Percentiles rank a stretch among this genome's conserved stretches.
Conservation (phyloP, 1,140 invertebrate species). For the Melanaphis sacchari region DNA sequence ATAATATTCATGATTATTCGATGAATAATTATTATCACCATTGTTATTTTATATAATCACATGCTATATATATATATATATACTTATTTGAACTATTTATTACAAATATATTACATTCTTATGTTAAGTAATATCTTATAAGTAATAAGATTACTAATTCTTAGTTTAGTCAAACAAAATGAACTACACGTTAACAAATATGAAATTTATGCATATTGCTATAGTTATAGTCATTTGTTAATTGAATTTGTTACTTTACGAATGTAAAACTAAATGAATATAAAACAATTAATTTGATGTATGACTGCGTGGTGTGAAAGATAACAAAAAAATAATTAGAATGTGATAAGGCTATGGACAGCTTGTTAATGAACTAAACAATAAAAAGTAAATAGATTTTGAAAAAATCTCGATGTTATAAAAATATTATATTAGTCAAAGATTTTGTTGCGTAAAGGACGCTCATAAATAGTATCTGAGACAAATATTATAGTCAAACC, state of each 20-base stretch:
- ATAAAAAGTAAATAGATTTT: background rate
- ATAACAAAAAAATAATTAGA: background rate
- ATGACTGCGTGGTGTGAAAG: background rate
- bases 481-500: constrained; percentile 47
- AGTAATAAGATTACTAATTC: background rate
- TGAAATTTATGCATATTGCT: background rate
- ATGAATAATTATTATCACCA: background rate
- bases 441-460: constrained; percentile 46
- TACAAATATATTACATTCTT: background rate
- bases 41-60: background rate
- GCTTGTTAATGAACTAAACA: background rate
- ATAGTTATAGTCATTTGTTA: background rate
- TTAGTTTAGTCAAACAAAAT: background rate
- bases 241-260: background rate
- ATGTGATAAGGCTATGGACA: background rate
- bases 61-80: background rate
- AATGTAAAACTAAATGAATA: background rate
- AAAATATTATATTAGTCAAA: background rate
- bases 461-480: constrained; percentile 30
- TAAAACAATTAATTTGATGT: background rate
- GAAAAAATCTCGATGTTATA: background rate
- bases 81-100: background rate
- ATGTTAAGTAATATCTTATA: background rate
- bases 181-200: background rate
- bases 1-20: background rate